Percentiles rank a stretch among this genome's conserved stretches.
Evolutionary conservation across 2,888 invertebrate genomes (phyloP).

Genomic region (Metalampra italica): DNA sequence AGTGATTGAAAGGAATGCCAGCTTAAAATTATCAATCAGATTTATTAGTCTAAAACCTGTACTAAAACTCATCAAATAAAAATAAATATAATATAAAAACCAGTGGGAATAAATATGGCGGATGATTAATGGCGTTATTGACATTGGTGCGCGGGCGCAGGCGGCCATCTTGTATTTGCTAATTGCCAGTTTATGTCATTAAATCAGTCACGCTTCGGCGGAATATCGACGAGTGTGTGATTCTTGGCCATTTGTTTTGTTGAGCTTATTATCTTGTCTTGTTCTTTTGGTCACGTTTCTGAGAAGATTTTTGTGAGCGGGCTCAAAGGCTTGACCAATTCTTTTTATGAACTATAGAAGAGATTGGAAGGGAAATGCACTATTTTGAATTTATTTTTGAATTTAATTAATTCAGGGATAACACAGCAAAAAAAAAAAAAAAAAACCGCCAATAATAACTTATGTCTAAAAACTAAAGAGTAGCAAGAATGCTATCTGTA

Average conservation of each 20-base stretch:
- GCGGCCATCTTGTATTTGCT: constrained; percentile 66
- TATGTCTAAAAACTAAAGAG: no score
- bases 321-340: no score
- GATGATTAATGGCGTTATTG: constrained; percentile 68
- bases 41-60: constrained; percentile 17
- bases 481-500: no score
- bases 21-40: constrained; percentile 15
- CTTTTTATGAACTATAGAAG: no score
- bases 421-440: no score
- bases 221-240: constrained; percentile 30
- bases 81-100: constrained; percentile 50
- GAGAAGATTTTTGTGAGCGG: background rate
- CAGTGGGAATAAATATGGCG: constrained; percentile 68
- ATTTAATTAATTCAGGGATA: no score
- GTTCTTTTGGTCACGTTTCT: constrained; percentile 2
- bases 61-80: constrained; percentile 30
- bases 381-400: no score
- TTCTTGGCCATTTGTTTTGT: constrained; percentile 12
- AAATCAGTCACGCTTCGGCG: constrained; percentile 59
- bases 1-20: background rate
- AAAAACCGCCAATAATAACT: no score
- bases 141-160: constrained; percentile 60
- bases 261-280: constrained; percentile 6
- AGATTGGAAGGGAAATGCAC: no score
- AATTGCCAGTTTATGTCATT: constrained; percentile 65